These are phyloP conservation scores for Mobula birostris DNA, from an alignment of 2,113 vertebrate genomes.

Conservation along the genomic window DNA sequence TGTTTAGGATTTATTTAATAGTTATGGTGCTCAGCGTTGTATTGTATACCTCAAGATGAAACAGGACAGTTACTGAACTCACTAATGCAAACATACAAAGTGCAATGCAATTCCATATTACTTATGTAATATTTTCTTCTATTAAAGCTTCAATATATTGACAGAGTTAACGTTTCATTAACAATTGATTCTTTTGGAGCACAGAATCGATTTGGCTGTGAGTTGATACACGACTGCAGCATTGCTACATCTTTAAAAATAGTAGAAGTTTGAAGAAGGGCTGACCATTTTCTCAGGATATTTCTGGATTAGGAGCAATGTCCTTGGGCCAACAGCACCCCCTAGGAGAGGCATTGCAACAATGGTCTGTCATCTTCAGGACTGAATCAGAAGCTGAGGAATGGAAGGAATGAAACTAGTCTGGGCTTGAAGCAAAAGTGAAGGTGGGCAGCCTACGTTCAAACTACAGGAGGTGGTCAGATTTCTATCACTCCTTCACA, in stretches of 20 bases:
- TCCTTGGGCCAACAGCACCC: too few relatives aligned
- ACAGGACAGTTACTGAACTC: background rate
- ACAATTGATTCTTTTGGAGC: slow-evolving; percentile 30
- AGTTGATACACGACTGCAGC: background rate
- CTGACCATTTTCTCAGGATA: too few relatives aligned
- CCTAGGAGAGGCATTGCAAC: too few relatives aligned
- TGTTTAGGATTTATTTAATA: background rate
- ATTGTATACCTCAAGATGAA: background rate
- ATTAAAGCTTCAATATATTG: background rate
- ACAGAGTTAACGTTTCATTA: background rate
- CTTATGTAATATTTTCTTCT: background rate
- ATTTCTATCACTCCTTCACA: too few relatives aligned
- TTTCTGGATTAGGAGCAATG: too few relatives aligned
- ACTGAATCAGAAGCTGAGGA: too few relatives aligned
- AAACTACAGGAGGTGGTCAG: too few relatives aligned
- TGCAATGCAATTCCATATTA: background rate
- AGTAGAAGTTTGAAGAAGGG: background rate
- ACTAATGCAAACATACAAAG: background rate
- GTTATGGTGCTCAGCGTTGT: background rate
- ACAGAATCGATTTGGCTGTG: background rate
- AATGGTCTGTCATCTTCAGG: too few relatives aligned
- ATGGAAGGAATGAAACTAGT: too few relatives aligned
- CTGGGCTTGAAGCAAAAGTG: too few relatives aligned
- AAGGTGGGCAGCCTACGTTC: too few relatives aligned
- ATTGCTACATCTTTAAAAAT: background rate